Evolutionary conservation across 2,113 vertebrate species (phyloP).

Genomic region (Meles meles): DNA sequence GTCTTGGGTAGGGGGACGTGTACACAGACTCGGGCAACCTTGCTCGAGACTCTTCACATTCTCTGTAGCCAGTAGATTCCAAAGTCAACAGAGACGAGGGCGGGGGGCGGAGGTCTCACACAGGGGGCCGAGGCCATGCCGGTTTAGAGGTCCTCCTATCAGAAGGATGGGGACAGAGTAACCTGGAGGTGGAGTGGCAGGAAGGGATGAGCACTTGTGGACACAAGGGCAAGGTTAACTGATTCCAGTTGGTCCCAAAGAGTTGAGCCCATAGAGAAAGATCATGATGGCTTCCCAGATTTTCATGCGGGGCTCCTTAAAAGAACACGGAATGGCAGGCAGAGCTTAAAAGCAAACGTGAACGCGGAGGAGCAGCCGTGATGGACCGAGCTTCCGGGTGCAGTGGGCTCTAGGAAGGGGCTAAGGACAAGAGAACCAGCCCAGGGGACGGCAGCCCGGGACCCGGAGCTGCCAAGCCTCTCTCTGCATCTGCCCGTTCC

Average conservation of each 20-base stretch:
- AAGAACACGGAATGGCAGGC: background rate
- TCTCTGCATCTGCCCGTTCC: background rate
- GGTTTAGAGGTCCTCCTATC: background rate
- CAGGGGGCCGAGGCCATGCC: too few species aligned
- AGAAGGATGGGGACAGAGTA: background rate
- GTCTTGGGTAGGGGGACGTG: background rate
- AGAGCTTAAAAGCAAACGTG: background rate
- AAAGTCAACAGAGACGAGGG: background rate
- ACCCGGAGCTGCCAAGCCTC: background rate
- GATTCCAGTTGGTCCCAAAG: background rate
- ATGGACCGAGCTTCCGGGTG: background rate
- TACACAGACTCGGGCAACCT: background rate
- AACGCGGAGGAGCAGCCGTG: background rate
- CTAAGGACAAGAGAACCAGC: background rate
- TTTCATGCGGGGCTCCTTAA: background rate
- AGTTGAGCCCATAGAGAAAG: background rate
- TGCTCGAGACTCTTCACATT: background rate
- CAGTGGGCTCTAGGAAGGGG: background rate
- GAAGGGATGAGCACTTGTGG: background rate
- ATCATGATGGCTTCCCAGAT: background rate
- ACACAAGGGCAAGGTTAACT: background rate
- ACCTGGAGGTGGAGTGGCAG: background rate
- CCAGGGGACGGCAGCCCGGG: rapidly evolving
- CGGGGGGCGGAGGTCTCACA: background rate
- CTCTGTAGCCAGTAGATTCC: background rate